These are phyloP conservation scores for Chymomyza procnemis DNA, from an alignment of 2,888 invertebrate species.

Conservation along the genomic window DNA sequence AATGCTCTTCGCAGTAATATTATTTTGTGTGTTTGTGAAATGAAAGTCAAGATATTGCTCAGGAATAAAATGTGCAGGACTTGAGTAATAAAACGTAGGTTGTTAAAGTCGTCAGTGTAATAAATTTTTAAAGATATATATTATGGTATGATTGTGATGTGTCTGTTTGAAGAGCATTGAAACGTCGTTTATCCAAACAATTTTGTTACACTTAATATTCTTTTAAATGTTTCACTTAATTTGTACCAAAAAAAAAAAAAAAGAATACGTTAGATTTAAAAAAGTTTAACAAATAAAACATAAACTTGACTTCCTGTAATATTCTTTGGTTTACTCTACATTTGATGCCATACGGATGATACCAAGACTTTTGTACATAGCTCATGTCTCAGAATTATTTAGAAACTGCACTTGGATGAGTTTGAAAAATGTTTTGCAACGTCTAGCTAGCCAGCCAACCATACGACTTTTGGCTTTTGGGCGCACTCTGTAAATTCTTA, in stretches of 20 bases:
- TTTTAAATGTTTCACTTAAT: slow-evolving; percentile 38
- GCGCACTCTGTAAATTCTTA: not conserved
- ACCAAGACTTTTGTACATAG: not conserved
- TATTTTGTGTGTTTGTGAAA: slow-evolving; percentile 24
- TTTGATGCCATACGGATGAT: not conserved
- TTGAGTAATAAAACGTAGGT: not conserved
- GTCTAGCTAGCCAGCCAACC: too few species aligned
- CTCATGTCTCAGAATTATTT: not conserved
- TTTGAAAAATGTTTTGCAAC: not conserved
- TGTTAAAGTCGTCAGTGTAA: not conserved
- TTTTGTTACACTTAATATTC: slow-evolving; percentile 18
- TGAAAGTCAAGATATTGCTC: slow-evolving; percentile 19
- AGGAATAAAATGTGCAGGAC: slow-evolving; percentile 20
- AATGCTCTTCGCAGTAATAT: not conserved
- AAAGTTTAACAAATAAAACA: slow-evolving; percentile 16
- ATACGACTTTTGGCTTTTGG: not conserved
- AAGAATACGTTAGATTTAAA: not conserved
- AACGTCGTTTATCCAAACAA: slow-evolving; percentile 7
- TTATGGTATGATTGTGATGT: not conserved
- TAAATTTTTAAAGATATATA: not conserved
- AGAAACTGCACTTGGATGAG: not conserved
- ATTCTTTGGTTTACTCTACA: not conserved
- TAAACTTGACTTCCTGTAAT: not conserved
- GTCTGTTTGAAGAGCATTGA: slow-evolving; percentile 17
- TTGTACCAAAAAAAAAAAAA: slow-evolving; percentile 28